Conservation (phyloP, 2,888 invertebrate genomes). For the Punctoribates punctum region DNA sequence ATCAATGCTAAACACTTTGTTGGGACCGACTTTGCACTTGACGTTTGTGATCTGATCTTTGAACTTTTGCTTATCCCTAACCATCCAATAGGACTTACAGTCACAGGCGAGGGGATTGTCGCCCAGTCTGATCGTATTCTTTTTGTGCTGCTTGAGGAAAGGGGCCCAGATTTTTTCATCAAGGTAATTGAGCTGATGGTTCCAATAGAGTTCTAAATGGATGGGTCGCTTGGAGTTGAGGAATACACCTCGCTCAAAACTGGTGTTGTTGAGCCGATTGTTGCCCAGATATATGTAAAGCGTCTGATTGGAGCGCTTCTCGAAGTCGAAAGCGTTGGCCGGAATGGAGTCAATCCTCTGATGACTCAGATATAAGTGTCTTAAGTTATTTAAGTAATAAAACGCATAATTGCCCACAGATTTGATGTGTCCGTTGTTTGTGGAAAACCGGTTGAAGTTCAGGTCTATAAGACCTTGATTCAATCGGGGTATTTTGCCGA, state of each 20-base stretch:
- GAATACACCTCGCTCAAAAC: constrained; percentile 39
- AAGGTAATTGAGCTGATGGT: constrained; percentile 35
- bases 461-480: constrained; percentile 27
- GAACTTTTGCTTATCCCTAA: constrained; percentile 34
- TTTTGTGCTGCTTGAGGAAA: constrained; percentile 6
- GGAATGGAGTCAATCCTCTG: constrained; percentile 39
- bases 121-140: constrained; percentile 27
- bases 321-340: constrained; percentile 41
- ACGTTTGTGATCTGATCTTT: constrained; percentile 31
- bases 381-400: constrained; percentile 39
- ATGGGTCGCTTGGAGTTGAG: constrained; percentile 39
- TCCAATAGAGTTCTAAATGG: constrained; percentile 41
- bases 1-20: constrained; percentile 39
- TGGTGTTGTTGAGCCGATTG: constrained; percentile 39
- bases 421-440: constrained; percentile 33
- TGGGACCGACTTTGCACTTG: constrained; percentile 41
- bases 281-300: constrained; percentile 41
- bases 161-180: constrained; percentile 38
- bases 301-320: constrained; percentile 36
- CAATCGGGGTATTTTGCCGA: constrained; percentile 31
- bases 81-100: constrained; percentile 41
- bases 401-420: constrained; percentile 41
- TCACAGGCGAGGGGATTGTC: constrained; percentile 40
- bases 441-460: constrained; percentile 37
- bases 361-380: constrained; percentile 36